phyloP scores from a whole-genome alignment of 2,113 vertebrate genomes.

The Gnathonemus longibarbis region DNA sequence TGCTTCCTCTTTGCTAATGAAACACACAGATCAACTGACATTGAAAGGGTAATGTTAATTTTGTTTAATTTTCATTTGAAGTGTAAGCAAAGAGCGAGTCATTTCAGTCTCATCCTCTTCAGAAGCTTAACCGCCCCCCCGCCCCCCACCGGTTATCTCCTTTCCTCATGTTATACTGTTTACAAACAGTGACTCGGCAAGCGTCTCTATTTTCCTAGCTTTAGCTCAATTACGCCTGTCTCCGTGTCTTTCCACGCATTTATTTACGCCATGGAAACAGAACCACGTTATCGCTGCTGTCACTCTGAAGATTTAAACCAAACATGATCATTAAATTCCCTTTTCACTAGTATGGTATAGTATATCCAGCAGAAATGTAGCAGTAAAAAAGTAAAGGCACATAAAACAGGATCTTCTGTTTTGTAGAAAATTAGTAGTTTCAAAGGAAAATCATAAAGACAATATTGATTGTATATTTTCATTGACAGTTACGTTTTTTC shows the following conservation, averaged over 20 bases:
- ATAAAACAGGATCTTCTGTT: background rate
- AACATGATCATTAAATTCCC: background rate
- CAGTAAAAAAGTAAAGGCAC: background rate
- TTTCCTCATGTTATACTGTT: background rate
- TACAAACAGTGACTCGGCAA: background rate
- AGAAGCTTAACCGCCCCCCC: background rate
- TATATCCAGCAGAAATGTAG: background rate
- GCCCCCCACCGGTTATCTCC: background rate
- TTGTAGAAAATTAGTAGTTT: background rate
- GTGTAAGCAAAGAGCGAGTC: background rate
- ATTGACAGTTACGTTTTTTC: background rate
- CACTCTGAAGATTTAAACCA: background rate
- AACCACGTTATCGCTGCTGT: background rate
- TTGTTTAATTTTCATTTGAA: background rate
- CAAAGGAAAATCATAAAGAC: background rate
- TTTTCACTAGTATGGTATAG: background rate
- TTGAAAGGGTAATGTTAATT: background rate
- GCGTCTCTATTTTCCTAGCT: background rate
- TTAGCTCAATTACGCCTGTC: background rate
- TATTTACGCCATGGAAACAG: background rate
- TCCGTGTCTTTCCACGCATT: background rate
- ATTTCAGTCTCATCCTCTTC: background rate
- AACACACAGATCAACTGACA: background rate
- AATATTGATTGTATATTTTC: background rate
- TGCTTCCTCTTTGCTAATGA: background rate